These are phyloP conservation scores for Ceramica pisi DNA, from an alignment of 2,888 invertebrate species.

Conservation along the genomic window DNA sequence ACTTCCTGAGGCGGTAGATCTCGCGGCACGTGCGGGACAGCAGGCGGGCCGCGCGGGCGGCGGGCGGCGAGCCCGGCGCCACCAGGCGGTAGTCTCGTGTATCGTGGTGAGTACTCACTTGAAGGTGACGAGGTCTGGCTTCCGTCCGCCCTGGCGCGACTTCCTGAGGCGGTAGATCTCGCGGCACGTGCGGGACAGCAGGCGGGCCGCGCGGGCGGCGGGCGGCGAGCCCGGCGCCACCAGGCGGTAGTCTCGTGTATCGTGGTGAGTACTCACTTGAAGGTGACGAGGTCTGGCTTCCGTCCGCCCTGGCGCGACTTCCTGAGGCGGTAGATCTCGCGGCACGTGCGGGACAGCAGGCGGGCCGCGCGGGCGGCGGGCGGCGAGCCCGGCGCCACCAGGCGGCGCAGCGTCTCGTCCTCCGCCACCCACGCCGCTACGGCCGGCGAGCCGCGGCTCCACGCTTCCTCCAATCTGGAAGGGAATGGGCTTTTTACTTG, in stretches of 20 bases:
- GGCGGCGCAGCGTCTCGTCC: constrained; percentile 95
- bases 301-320: constrained; percentile 96
- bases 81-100: too few species aligned
- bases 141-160: constrained; percentile 96
- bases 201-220: constrained; percentile 94
- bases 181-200: constrained; percentile 96
- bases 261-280: constrained; percentile 68
- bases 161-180: constrained; percentile 97
- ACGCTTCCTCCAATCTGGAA: constrained; percentile 94
- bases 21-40: too few species aligned
- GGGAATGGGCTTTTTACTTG: background rate
- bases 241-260: too few species aligned
- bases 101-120: constrained; percentile 67
- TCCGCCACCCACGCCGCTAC: constrained; percentile 96
- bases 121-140: constrained; percentile 97
- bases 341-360: constrained; percentile 96
- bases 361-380: constrained; percentile 94
- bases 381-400: constrained; percentile 88
- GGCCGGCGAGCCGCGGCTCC: constrained; percentile 95
- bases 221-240: constrained; percentile 89
- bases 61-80: too few species aligned
- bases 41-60: too few species aligned
- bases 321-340: constrained; percentile 97
- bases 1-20: too few species aligned
- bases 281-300: constrained; percentile 97